Evolutionary conservation across 2,888 invertebrate species (phyloP).

Genomic region (Plagodis pulveraria): DNA sequence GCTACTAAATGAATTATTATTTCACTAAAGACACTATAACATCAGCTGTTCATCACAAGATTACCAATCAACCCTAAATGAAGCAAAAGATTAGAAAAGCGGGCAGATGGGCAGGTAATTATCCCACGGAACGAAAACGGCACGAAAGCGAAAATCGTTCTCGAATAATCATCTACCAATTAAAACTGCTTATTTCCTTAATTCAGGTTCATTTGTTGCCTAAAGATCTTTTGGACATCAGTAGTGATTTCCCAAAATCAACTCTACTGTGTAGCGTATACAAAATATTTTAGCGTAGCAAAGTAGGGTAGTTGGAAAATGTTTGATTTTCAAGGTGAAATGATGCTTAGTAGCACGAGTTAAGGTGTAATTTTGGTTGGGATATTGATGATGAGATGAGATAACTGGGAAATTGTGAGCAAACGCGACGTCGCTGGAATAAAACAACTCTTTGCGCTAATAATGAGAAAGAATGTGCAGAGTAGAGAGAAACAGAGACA

Average conservation of each 20-base stretch:
- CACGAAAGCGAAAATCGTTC: slow-evolving; percentile 60
- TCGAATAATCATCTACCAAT: slow-evolving; percentile 75
- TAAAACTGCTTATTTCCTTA: slow-evolving; percentile 82
- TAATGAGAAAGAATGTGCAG: slow-evolving; percentile 76
- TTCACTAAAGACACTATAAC: no score
- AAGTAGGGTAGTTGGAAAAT: slow-evolving; percentile 21
- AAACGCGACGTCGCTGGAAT: slow-evolving; percentile 75
- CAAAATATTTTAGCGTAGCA: slow-evolving; percentile 26
- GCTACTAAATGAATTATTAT: no score
- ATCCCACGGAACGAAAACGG: slow-evolving; percentile 44
- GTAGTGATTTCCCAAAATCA: slow-evolving; percentile 29
- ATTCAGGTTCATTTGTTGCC: slow-evolving; percentile 72
- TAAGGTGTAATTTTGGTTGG: slow-evolving; percentile 49
- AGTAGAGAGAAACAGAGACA: slow-evolving; percentile 42
- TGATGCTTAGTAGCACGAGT: slow-evolving; percentile 20
- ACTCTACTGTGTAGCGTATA: slow-evolving; percentile 26
- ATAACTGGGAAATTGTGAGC: slow-evolving; percentile 81
- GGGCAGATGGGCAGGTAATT: slow-evolving; percentile 40
- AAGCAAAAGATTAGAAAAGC: slow-evolving; percentile 16
- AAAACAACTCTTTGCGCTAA: slow-evolving; percentile 83
- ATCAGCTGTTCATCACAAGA: background rate
- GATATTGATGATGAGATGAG: slow-evolving; percentile 57
- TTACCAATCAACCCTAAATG: slow-evolving; percentile 6
- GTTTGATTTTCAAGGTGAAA: background rate
- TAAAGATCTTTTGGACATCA: slow-evolving; percentile 45